phyloP scores from a whole-genome alignment of 92 coral and sea anemone species.

The Virgularia gustaviana region DNA sequence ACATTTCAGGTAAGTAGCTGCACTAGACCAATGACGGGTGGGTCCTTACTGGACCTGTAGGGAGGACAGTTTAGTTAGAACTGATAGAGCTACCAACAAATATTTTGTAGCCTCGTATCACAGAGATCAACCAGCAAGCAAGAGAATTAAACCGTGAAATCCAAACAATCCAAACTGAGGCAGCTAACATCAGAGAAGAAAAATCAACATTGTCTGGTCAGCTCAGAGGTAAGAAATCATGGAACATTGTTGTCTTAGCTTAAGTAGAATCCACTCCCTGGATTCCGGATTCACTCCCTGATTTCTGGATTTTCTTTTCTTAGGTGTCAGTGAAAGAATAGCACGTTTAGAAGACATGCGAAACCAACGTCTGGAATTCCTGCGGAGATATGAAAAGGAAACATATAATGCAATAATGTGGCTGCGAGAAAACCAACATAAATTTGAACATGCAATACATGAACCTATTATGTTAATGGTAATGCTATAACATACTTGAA shows the following conservation, averaged over 20 bases:
- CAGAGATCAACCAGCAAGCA: slow-evolving; percentile 63
- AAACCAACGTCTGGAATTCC: slow-evolving; percentile 72
- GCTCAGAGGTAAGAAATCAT: slow-evolving; percentile 51
- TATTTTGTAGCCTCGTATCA: slow-evolving; percentile 68
- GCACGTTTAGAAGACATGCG: slow-evolving; percentile 79
- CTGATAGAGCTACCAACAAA: background rate
- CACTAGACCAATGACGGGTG: too few species aligned
- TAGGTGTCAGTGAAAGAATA: slow-evolving; percentile 67
- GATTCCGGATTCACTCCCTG: too few species aligned
- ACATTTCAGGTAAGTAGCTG: slow-evolving; percentile 91
- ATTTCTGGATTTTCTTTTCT: too few species aligned
- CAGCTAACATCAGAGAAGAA: slow-evolving; percentile 62
- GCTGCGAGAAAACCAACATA: slow-evolving; percentile 82
- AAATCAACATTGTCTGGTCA: slow-evolving; percentile 54
- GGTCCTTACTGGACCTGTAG: too few species aligned
- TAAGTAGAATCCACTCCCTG: background rate
- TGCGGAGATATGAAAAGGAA: slow-evolving; percentile 61
- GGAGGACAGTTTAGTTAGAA: too few species aligned
- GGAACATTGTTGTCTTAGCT: too few species aligned
- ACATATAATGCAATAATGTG: slow-evolving; percentile 97
- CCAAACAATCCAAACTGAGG: slow-evolving; percentile 71
- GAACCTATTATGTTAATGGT: slow-evolving; percentile 88
- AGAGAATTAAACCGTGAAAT: slow-evolving; percentile 74
- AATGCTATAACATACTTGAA: background rate
- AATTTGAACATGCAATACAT: slow-evolving; percentile 63